Conservation (phyloP, 1,140 invertebrate species). For the Melipona quadrifasciata region DNA sequence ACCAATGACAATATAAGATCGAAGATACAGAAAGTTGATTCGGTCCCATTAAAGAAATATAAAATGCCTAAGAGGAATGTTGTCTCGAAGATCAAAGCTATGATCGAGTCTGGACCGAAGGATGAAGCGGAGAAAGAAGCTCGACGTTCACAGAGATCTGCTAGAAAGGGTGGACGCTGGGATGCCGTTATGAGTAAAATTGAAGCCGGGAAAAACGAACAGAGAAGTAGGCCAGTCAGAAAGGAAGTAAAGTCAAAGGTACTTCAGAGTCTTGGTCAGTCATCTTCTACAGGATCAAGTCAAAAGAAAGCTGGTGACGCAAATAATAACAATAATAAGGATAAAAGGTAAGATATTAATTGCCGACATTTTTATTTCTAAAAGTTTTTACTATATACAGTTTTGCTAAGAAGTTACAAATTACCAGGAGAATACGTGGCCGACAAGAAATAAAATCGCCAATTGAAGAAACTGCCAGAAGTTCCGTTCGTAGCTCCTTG, state of each 20-base stretch:
- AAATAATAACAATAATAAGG: constrained; percentile 76
- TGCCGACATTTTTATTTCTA: neutral
- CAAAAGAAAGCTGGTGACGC: constrained; percentile 70
- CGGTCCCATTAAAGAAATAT: constrained; percentile 84
- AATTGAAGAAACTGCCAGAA: constrained; percentile 79
- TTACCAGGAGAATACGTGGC: constrained; percentile 73
- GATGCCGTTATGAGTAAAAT: constrained; percentile 92
- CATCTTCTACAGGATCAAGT: constrained; percentile 63
- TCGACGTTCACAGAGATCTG: constrained; percentile 70
- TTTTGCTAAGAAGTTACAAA: constrained; percentile 20
- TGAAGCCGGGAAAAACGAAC: constrained; percentile 87
- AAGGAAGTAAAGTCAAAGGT: constrained; percentile 93
- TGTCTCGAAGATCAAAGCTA: constrained; percentile 88
- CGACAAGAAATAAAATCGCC: constrained; percentile 77
- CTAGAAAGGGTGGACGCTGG: constrained; percentile 85
- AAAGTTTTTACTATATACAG: neutral
- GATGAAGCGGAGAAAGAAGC: constrained; percentile 77
- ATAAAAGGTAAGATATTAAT: constrained; percentile 72
- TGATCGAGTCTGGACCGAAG: constrained; percentile 83
- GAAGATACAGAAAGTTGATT: constrained; percentile 67
- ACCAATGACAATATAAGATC: constrained; percentile 43
- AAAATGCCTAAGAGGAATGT: constrained; percentile 90
- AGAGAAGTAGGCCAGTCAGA: constrained; percentile 85
- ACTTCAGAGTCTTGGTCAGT: constrained; percentile 74
- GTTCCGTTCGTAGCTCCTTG: constrained; percentile 80